These are phyloP conservation scores for Ornithoptera alexandrae DNA, from an alignment of 2,888 invertebrate genomes.

Conservation along the genomic window DNA sequence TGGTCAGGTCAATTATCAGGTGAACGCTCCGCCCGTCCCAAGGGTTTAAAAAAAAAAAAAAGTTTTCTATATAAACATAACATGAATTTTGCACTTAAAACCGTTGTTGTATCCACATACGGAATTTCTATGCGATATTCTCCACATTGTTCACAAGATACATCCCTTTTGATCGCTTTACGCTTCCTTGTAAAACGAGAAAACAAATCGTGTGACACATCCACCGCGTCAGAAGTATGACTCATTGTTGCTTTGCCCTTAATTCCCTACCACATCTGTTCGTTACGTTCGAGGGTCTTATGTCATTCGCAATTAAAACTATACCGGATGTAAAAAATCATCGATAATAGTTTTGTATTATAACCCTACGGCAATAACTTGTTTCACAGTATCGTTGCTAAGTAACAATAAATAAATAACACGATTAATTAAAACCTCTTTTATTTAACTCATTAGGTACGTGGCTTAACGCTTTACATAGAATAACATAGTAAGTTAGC, in stretches of 20 bases:
- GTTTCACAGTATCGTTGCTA: background rate
- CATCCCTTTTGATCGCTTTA: too few species aligned
- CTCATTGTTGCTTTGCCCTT: constrained; percentile 22
- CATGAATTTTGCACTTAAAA: too few species aligned
- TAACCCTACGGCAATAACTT: background rate
- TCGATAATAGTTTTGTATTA: constrained; percentile 6
- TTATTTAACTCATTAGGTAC: background rate
- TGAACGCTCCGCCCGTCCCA: too few species aligned
- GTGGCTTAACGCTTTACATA: background rate
- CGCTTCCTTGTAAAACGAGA: constrained; percentile 23
- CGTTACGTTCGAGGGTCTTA: constrained; percentile 11
- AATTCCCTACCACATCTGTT: constrained; percentile 23
- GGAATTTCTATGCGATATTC: too few species aligned
- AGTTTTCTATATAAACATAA: too few species aligned
- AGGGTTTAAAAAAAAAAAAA: too few species aligned
- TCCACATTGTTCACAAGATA: too few species aligned
- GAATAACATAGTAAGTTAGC: background rate
- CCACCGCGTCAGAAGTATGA: constrained; percentile 17
- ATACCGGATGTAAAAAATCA: constrained; percentile 7
- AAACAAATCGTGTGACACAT: constrained; percentile 22
- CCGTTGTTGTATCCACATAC: too few species aligned
- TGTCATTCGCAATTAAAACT: constrained; percentile 16
- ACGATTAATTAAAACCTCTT: background rate
- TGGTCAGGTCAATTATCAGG: too few species aligned
- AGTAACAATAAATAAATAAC: background rate